phyloP scores from a whole-genome alignment of 92 coral and sea anemone species.

The Metridium senile region DNA sequence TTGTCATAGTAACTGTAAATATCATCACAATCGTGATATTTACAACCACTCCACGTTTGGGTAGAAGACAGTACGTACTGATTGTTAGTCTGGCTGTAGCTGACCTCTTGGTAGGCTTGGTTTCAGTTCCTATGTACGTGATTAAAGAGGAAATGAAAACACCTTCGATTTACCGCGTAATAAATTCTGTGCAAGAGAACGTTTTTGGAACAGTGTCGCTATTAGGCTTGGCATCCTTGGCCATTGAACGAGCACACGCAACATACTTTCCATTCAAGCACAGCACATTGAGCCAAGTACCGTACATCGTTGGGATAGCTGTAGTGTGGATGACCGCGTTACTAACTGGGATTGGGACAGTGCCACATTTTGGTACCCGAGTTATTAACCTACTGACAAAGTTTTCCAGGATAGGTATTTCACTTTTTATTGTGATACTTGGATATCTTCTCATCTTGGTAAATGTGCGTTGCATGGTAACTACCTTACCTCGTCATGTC shows the following conservation, averaged over 20 bases:
- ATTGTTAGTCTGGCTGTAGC: slow-evolving; percentile 49
- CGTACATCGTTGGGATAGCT: slow-evolving; percentile 14
- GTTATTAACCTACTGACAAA: background rate
- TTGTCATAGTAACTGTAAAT: slow-evolving; percentile 10
- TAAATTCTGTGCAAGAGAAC: background rate
- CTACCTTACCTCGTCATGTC: background rate
- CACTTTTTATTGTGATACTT: background rate
- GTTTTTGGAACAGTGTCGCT: slow-evolving; percentile 19
- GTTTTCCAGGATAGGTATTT: background rate
- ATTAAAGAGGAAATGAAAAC: background rate
- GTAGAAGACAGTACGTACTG: slow-evolving; percentile 18
- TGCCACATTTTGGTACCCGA: background rate
- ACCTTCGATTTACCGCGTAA: background rate
- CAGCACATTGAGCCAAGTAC: background rate
- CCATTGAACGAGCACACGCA: slow-evolving; percentile 39
- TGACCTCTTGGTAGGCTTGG: slow-evolving; percentile 38
- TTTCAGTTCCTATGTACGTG: slow-evolving; percentile 10
- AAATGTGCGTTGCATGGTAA: background rate
- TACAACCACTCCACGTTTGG: slow-evolving; percentile 13
- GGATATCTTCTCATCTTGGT: background rate
- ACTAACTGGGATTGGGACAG: background rate
- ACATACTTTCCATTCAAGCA: slow-evolving; percentile 31
- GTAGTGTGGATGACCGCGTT: slow-evolving; percentile 8
- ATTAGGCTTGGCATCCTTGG: slow-evolving; percentile 25
- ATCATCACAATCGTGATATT: slow-evolving; percentile 9